Base-by-base conservation (phyloP, 1,140 invertebrate species). In the Drosophila sproati region DNA sequence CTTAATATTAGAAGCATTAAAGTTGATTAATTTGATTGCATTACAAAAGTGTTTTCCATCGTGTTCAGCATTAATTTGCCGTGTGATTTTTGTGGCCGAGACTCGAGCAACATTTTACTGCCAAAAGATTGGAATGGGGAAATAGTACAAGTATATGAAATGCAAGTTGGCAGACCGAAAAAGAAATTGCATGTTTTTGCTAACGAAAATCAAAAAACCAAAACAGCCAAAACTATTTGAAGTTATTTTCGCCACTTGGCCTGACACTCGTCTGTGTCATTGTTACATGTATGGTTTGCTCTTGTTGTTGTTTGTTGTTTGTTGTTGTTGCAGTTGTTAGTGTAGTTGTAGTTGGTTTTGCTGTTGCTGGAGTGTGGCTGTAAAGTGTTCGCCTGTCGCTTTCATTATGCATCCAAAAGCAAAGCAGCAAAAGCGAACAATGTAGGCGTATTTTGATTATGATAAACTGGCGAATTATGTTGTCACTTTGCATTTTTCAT, bases 381-480 rank as follows among this genome's bases (percentile, higher is more conserved):
- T 66, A 81, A 85, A 87, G 83, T 88, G 83, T 86, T 85, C 66
- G 76, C 73, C 73, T 78, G 76, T 78, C 76, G 76, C 77, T 78
- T 78, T 72, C 68, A 79, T 79, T 79, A 79, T 79, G 69, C 77
- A 79, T 70, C 54, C 55, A 75, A 43, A 43, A 43, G 39, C 39
- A 43, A 43, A 43, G 39, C 39, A 43, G 39, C 39, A 43, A 43
- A 43, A 43, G 76, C 72, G 57, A 69, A 77, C 71, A 86, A 88
- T 89, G 89, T 91, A 85, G 89, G 89, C 89, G 89, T 91, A 85
- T 91, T 88, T 91, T 91, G 89, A 91, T 91, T 91, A 91, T 91
- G 89, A 91, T 91, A 91, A 91, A 91, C 89, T 91, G 89, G 89
- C 89, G 89, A 91, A 91, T 91, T 91, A 91, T 91, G 89, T 91